Evolutionary conservation across 2,113 vertebrate species (phyloP).

Genomic region (Castor canadensis): DNA sequence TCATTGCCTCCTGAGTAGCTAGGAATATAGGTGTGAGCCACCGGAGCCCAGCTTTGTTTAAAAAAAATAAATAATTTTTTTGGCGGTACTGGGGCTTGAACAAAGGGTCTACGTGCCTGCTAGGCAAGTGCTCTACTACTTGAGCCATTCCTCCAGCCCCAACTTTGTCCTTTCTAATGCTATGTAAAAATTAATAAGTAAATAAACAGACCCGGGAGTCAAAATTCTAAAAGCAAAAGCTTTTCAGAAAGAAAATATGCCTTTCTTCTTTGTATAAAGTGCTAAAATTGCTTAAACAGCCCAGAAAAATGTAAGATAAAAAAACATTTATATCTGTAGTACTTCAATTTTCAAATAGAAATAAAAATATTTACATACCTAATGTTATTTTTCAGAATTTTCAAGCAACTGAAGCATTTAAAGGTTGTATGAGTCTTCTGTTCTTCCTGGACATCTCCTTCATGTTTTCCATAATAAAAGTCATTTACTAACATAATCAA

Average conservation of each 20-base stretch:
- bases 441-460: constrained; percentile 88
- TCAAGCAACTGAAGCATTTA: constrained; percentile 97
- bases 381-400: constrained; percentile 98
- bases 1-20: no score
- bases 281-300: not conserved
- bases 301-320: constrained; percentile 13
- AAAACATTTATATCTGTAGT: not conserved
- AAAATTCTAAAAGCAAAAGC: constrained; percentile 12
- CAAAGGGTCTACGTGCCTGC: no score
- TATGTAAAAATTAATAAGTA: constrained; percentile 30
- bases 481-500: constrained; percentile 98
- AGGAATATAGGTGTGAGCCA: no score
- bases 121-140: no score
- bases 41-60: no score
- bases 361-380: constrained; percentile 86
- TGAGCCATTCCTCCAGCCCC: no score
- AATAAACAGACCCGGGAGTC: not conserved
- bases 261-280: constrained; percentile 5
- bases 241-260: constrained; percentile 26
- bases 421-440: constrained; percentile 93
- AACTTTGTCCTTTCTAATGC: constrained; percentile 20
- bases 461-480: constrained; percentile 95
- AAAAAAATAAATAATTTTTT: no score
- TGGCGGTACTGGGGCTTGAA: no score
- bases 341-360: constrained; percentile 48